These are phyloP conservation scores for Syrrhaptes paradoxus DNA, from an alignment of 2,113 vertebrate genomes.

Conservation along the genomic window DNA sequence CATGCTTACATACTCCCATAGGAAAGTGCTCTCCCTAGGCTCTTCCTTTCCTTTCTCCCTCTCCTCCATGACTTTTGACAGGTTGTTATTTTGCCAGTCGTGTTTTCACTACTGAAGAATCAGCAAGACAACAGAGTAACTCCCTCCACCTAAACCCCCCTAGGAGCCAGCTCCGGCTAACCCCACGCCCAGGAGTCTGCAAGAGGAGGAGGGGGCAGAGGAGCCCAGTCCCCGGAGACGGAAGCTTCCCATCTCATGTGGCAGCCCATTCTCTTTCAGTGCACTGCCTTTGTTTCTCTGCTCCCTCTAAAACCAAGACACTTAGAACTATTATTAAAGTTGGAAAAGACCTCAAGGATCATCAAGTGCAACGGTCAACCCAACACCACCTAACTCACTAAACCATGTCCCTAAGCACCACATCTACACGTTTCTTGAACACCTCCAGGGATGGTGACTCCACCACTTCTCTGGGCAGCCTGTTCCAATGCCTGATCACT, in stretches of 20 bases:
- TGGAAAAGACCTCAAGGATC: too few species aligned
- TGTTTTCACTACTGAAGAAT: not conserved
- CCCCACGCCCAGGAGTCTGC: rapidly evolving
- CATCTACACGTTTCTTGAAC: too few species aligned
- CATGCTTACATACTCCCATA: not conserved
- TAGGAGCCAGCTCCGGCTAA: rapidly evolving
- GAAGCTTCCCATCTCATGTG: not conserved
- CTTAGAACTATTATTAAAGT: not conserved
- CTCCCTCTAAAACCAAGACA: not conserved
- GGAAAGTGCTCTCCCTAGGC: not conserved
- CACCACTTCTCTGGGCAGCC: too few species aligned
- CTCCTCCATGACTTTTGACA: not conserved
- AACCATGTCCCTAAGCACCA: too few species aligned
- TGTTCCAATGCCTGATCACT: too few species aligned
- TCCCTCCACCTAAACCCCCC: not conserved
- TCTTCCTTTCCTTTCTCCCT: not conserved
- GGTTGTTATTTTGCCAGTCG: not conserved
- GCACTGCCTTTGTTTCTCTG: not conserved
- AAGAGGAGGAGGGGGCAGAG: not conserved
- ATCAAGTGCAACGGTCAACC: too few species aligned
- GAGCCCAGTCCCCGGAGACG: rapidly evolving
- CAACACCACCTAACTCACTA: too few species aligned
- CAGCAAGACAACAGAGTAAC: rapidly evolving
- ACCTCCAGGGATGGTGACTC: too few species aligned
- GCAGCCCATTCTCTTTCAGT: not conserved